Conservation (phyloP, 2,888 invertebrate species). For the Scaptomyza polygonia region DNA sequence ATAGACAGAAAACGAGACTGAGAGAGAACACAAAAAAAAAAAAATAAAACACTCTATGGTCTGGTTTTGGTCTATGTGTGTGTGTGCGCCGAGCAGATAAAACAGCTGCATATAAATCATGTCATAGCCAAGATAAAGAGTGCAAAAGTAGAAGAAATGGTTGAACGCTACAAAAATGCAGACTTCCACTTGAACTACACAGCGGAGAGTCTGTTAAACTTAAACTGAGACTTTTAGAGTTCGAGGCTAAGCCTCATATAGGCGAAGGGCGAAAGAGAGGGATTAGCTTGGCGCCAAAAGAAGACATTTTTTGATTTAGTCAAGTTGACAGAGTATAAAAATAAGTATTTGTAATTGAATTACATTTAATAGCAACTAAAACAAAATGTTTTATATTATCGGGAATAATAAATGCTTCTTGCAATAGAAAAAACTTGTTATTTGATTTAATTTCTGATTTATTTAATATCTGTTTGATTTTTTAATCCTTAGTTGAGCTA, state of each 20-base stretch:
- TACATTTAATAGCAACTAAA: no score
- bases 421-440: no score
- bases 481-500: no score
- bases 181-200: conserved; percentile 24
- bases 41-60: conserved; percentile 3
- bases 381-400: no score
- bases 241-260: conserved; percentile 19
- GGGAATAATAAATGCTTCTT: no score
- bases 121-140: conserved; percentile 70
- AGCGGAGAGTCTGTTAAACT: neutral
- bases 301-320: conserved; percentile 44
- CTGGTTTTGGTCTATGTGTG: conserved; percentile 28
- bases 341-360: no score
- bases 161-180: conserved; percentile 17
- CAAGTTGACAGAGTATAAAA: conserved; percentile 35
- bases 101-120: conserved; percentile 70
- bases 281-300: neutral
- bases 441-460: no score
- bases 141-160: conserved; percentile 34
- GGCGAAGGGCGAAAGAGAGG: neutral
- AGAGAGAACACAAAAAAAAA: neutral
- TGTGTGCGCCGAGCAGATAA: conserved; percentile 62
- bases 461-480: no score
- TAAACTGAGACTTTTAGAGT: conserved; percentile 7
- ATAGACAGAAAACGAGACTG: neutral